These are phyloP conservation scores for Brachypterus glaber DNA, from an alignment of 2,888 invertebrate genomes.

Conservation along the genomic window DNA sequence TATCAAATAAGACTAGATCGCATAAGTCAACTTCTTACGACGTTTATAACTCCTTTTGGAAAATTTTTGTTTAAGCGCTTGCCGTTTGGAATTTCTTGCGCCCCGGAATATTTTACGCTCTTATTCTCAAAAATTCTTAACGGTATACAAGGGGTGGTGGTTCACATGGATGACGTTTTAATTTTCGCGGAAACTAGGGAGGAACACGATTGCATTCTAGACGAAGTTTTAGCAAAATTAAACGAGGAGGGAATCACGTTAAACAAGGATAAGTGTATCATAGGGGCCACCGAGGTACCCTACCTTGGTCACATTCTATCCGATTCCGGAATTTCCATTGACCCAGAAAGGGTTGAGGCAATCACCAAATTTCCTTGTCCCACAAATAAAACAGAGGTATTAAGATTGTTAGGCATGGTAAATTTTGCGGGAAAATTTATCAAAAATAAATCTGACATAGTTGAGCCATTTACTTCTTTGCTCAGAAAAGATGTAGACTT, in stretches of 20 bases:
- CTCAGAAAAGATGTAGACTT: slow-evolving; percentile 7
- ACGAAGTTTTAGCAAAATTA: slow-evolving; percentile 20
- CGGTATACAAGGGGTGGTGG: slow-evolving; percentile 13
- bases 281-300: slow-evolving; percentile 19
- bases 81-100: slow-evolving; percentile 16
- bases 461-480: slow-evolving; percentile 10
- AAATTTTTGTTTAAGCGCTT: slow-evolving; percentile 14
- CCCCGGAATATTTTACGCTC: slow-evolving; percentile 15
- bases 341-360: slow-evolving; percentile 19
- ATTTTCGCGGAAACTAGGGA: slow-evolving; percentile 18
- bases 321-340: slow-evolving; percentile 17
- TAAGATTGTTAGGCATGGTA: slow-evolving; percentile 16
- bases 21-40: slow-evolving; percentile 14
- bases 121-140: slow-evolving; percentile 12
- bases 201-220: slow-evolving; percentile 20
- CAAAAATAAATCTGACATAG: slow-evolving; percentile 6
- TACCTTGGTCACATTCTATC: slow-evolving; percentile 27
- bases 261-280: slow-evolving; percentile 27
- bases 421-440: slow-evolving; percentile 12
- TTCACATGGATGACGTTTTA: slow-evolving; percentile 17
- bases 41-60: slow-evolving; percentile 19
- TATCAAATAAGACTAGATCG: too few relatives aligned
- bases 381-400: slow-evolving; percentile 19
- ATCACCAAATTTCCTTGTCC: slow-evolving; percentile 20
- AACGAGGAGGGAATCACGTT: slow-evolving; percentile 22